Evolutionary conservation across 2,888 invertebrate species (phyloP).

Genomic region (Pomacea canaliculata): DNA sequence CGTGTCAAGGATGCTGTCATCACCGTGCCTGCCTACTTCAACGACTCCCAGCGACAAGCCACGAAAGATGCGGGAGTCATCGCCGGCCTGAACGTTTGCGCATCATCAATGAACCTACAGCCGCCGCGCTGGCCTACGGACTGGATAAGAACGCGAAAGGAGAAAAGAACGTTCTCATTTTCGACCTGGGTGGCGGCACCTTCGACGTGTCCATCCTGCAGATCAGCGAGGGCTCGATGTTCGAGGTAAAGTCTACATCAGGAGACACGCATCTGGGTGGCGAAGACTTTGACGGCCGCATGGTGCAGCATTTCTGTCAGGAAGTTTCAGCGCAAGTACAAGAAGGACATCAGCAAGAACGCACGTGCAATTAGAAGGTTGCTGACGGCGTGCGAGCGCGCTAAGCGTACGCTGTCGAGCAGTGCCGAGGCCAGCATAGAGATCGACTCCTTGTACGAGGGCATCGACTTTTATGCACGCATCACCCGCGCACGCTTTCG

Average conservation of each 20-base stretch:
- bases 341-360: slow-evolving; percentile 74
- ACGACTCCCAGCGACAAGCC: slow-evolving; percentile 75
- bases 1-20: slow-evolving; percentile 60
- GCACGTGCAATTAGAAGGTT: slow-evolving; percentile 88
- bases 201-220: slow-evolving; percentile 71
- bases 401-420: slow-evolving; percentile 74
- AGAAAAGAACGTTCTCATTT: slow-evolving; percentile 72
- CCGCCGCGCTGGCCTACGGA: slow-evolving; percentile 70
- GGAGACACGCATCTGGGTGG: slow-evolving; percentile 87
- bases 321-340: slow-evolving; percentile 83
- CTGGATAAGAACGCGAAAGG: slow-evolving; percentile 67
- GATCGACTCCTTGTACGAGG: slow-evolving; percentile 92
- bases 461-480: slow-evolving; percentile 93
- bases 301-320: slow-evolving; percentile 83
- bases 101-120: slow-evolving; percentile 76
- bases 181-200: slow-evolving; percentile 80
- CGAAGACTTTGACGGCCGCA: slow-evolving; percentile 81
- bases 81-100: slow-evolving; percentile 70
- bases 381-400: slow-evolving; percentile 84
- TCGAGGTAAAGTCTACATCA: slow-evolving; percentile 84
- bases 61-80: slow-evolving; percentile 71
- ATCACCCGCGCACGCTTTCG: slow-evolving; percentile 95
- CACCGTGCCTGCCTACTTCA: slow-evolving; percentile 67
- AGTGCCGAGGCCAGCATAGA: slow-evolving; percentile 77
- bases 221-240: slow-evolving; percentile 76